Conservation (phyloP, 2,797 vertebrate genomes). For the Amniataba percoides region DNA sequence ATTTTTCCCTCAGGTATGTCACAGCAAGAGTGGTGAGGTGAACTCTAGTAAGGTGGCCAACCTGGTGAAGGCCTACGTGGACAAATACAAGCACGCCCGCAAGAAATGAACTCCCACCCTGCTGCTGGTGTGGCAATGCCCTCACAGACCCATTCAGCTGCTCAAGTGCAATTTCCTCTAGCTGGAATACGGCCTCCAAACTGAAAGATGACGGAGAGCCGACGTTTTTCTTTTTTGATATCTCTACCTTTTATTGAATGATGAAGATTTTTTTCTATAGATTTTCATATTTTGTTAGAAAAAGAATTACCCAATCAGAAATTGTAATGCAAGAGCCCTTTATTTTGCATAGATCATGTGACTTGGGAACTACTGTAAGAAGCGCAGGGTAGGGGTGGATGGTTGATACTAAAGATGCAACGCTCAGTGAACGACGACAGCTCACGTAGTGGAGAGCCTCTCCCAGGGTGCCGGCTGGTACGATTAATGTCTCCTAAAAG, state of each 20-base stretch:
- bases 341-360: slow-evolving; percentile 83
- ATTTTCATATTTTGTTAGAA: slow-evolving; percentile 94
- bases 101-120: slow-evolving; percentile 82
- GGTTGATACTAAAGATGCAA: slow-evolving; percentile 70
- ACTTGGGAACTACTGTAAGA: slow-evolving; percentile 74
- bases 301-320: slow-evolving; percentile 86
- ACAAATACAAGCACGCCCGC: slow-evolving; percentile 97
- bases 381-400: slow-evolving; percentile 77
- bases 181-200: slow-evolving; percentile 84
- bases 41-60: slow-evolving; percentile 97
- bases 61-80: slow-evolving; percentile 96
- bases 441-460: slow-evolving; percentile 74
- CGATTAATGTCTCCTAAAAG: slow-evolving; percentile 66
- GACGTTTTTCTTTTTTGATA: slow-evolving; percentile 87
- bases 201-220: slow-evolving; percentile 85
- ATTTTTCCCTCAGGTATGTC: slow-evolving; percentile 88
- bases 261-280: slow-evolving; percentile 91
- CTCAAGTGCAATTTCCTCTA: slow-evolving; percentile 94
- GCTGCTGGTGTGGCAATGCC: slow-evolving; percentile 50
- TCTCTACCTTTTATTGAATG: slow-evolving; percentile 86
- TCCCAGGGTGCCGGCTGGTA: slow-evolving; percentile 77
- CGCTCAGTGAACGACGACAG: slow-evolving; percentile 75
- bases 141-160: slow-evolving; percentile 76
- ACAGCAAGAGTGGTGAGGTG: slow-evolving; percentile 98
- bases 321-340: slow-evolving; percentile 92